Conservation (phyloP, 2,888 invertebrate species). For the Girardia tigrina region DNA sequence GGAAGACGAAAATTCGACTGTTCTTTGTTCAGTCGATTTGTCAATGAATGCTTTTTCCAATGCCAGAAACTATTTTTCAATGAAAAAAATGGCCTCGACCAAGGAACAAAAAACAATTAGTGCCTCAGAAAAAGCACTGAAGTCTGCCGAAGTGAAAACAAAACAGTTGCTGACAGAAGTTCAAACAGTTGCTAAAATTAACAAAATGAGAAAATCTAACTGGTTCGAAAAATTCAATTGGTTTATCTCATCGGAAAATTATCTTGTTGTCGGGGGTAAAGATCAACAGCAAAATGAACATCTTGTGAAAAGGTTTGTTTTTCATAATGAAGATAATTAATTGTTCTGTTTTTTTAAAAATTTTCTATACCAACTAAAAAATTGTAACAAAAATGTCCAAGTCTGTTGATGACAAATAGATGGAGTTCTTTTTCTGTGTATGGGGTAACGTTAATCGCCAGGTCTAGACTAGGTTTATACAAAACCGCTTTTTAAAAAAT, state of each 20-base stretch:
- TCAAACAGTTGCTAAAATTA: constrained; percentile 74
- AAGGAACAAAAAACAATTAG: constrained; percentile 91
- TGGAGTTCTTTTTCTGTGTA: too few species aligned
- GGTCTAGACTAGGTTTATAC: too few species aligned
- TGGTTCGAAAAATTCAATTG: constrained; percentile 96
- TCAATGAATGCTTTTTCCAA: constrained; percentile 69
- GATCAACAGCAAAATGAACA: constrained; percentile 96
- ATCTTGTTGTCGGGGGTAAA: constrained; percentile 72
- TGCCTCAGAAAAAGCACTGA: constrained; percentile 63
- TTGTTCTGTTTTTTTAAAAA: too few species aligned
- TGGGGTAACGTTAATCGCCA: too few species aligned
- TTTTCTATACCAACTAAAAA: too few species aligned
- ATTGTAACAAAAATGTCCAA: too few species aligned
- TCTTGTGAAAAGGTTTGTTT: constrained; percentile 80
- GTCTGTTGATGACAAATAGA: too few species aligned
- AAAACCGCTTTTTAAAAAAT: too few species aligned
- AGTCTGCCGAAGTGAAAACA: constrained; percentile 84
- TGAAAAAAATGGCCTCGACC: constrained; percentile 72
- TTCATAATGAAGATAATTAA: too few species aligned
- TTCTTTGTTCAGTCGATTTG: constrained; percentile 30
- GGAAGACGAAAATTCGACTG: background rate
- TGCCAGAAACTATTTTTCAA: constrained; percentile 79
- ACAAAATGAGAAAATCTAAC: constrained; percentile 77
- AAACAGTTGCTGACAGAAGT: constrained; percentile 82
- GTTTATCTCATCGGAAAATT: constrained; percentile 91